Evolutionary conservation across 2,113 vertebrate genomes (phyloP).

Genomic region (Paramormyrops kingsleyae): DNA sequence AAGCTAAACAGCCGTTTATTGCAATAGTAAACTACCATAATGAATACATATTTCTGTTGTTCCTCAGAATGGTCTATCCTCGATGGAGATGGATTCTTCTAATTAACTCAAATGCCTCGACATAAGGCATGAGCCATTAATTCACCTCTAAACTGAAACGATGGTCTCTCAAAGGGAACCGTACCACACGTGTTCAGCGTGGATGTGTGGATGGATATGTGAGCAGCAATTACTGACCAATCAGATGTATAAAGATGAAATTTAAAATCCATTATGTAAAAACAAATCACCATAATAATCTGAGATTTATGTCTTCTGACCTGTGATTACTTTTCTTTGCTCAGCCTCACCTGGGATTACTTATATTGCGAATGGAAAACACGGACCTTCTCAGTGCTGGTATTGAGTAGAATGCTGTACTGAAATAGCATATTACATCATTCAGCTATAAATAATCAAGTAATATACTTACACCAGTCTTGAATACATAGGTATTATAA

Average conservation of each 20-base stretch:
- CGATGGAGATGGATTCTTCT: conserved; percentile 44
- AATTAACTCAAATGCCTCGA: conserved; percentile 43
- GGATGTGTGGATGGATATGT: conserved; percentile 18
- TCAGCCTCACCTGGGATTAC: background rate
- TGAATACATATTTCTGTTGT: conserved; percentile 18
- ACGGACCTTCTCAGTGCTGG: background rate
- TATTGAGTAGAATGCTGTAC: background rate
- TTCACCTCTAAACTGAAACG: conserved; percentile 45
- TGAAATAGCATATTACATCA: background rate
- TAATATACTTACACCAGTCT: background rate
- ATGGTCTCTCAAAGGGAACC: conserved; percentile 44
- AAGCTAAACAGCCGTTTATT: conserved; percentile 24
- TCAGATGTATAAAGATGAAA: background rate
- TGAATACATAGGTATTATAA: conserved; percentile 17
- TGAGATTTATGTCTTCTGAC: background rate
- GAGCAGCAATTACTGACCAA: background rate
- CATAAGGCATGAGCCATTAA: conserved; percentile 45
- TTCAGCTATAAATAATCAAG: conserved; percentile 1
- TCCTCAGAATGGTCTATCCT: conserved; percentile 17
- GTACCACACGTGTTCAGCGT: conserved; percentile 22
- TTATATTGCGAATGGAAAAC: background rate
- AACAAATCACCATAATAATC: background rate
- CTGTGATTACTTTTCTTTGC: background rate
- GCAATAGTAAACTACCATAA: conserved; percentile 32
- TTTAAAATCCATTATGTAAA: background rate